phyloP scores from a whole-genome alignment of 2,888 invertebrate species.

The Amblyteles armatorius region DNA sequence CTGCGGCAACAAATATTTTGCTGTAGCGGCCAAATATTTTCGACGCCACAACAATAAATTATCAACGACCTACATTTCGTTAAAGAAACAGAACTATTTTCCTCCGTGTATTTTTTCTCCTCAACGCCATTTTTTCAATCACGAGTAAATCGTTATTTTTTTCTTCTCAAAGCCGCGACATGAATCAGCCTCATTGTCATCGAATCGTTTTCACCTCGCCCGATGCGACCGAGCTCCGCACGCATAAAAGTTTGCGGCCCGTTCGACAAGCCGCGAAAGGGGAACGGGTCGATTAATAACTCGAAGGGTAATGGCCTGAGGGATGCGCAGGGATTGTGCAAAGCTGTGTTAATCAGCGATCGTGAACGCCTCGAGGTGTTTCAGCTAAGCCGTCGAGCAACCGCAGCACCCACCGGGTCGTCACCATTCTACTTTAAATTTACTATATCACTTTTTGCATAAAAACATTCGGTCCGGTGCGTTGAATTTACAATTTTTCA shows the following conservation, averaged over 20 bases:
- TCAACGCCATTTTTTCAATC: too few relatives aligned
- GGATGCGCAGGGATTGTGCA: not conserved
- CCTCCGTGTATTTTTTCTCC: too few relatives aligned
- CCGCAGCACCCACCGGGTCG: slow-evolving; percentile 12
- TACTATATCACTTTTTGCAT: too few relatives aligned
- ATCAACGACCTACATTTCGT: too few relatives aligned
- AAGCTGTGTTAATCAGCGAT: slow-evolving; percentile 62
- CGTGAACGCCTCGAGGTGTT: slow-evolving; percentile 65
- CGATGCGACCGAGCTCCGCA: not conserved
- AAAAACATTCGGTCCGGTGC: too few relatives aligned
- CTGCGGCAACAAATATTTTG: too few relatives aligned
- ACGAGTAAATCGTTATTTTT: not conserved
- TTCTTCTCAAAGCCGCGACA: slow-evolving; percentile 14
- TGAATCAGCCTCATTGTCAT: not conserved
- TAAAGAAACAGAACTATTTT: too few relatives aligned
- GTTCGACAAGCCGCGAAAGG: not conserved
- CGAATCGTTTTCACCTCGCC: slow-evolving; percentile 24
- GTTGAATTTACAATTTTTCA: too few relatives aligned
- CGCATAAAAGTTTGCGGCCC: not conserved
- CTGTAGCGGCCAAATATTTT: too few relatives aligned
- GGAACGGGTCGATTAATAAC: not conserved
- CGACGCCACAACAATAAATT: too few relatives aligned
- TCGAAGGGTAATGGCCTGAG: not conserved
- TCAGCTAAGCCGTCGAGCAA: slow-evolving; percentile 41
- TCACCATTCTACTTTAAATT: too few relatives aligned